Evolutionary conservation across 2,797 vertebrate genomes (phyloP).

Genomic region (Muscicapa comitata): DNA sequence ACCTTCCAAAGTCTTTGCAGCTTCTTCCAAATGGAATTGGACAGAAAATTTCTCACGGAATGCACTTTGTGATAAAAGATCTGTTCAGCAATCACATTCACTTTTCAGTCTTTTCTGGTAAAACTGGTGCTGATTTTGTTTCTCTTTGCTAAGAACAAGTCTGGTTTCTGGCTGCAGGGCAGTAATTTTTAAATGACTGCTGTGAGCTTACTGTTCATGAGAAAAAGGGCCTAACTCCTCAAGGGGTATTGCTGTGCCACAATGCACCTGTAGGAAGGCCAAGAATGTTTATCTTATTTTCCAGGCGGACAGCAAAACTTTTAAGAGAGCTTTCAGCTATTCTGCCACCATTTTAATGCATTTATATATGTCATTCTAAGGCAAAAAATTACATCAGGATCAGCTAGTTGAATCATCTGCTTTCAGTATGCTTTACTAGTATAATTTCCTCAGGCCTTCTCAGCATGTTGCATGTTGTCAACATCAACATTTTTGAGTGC

Average conservation of each 20-base stretch:
- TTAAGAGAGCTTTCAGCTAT: background rate
- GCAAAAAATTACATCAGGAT: background rate
- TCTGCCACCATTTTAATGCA: background rate
- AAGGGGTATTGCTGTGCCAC: background rate
- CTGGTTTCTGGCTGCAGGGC: background rate
- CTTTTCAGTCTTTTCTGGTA: background rate
- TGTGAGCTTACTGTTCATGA: background rate
- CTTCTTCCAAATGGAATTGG: background rate
- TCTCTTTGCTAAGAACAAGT: background rate
- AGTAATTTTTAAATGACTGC: background rate
- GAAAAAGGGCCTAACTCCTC: background rate
- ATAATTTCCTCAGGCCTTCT: background rate
- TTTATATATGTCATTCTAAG: background rate
- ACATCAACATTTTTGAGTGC: background rate
- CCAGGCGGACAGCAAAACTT: background rate
- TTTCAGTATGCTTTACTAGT: background rate
- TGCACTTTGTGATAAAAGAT: background rate
- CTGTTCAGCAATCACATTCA: background rate
- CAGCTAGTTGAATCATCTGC: background rate
- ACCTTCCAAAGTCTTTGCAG: background rate
- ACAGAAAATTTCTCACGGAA: background rate
- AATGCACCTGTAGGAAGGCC: background rate
- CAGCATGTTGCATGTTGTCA: background rate
- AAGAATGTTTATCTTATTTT: background rate
- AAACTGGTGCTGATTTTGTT: background rate